These are phyloP conservation scores for Elgaria multicarinata DNA, from an alignment of 2,113 vertebrate species.

Conservation along the genomic window DNA sequence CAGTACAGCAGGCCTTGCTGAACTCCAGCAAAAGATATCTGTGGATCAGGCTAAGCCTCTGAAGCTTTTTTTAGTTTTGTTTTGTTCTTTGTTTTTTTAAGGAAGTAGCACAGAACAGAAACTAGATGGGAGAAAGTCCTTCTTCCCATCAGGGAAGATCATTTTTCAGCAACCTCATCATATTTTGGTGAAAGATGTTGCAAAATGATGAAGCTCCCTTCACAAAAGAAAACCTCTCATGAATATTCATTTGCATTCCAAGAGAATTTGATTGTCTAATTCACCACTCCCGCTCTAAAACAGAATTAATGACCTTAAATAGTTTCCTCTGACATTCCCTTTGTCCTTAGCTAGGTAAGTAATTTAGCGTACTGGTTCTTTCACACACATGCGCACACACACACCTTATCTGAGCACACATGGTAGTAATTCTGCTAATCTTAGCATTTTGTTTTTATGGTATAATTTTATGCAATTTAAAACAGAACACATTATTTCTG, in stretches of 20 bases:
- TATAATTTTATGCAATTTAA: neutral
- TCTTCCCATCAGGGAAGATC: slow-evolving; percentile 36
- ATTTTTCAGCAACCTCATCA: slow-evolving; percentile 34
- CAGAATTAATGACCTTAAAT: slow-evolving; percentile 71
- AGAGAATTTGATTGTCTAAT: slow-evolving; percentile 68
- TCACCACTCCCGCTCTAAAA: slow-evolving; percentile 39
- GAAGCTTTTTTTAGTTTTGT: neutral
- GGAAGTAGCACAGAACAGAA: neutral
- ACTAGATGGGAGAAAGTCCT: neutral
- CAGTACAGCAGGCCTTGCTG: neutral
- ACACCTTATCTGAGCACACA: slow-evolving; percentile 23
- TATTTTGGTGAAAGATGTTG: slow-evolving; percentile 57
- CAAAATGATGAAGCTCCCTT: slow-evolving; percentile 51
- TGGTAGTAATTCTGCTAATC: slow-evolving; percentile 42
- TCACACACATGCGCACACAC: slow-evolving; percentile 22
- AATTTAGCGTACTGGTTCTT: slow-evolving; percentile 56
- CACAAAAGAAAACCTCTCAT: slow-evolving; percentile 64
- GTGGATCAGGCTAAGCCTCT: neutral
- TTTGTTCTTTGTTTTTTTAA: too few species aligned
- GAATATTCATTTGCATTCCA: slow-evolving; percentile 69
- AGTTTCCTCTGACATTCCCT: slow-evolving; percentile 65
- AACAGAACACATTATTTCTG: neutral
- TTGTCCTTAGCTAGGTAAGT: slow-evolving; percentile 57
- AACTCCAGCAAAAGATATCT: slow-evolving; percentile 18
- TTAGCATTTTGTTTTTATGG: slow-evolving; percentile 1